Evolutionary conservation across 2,888 invertebrate species (phyloP), one percentile per base, ranked within the genome.

Genomic region (Odontocerum albicorne): DNA sequence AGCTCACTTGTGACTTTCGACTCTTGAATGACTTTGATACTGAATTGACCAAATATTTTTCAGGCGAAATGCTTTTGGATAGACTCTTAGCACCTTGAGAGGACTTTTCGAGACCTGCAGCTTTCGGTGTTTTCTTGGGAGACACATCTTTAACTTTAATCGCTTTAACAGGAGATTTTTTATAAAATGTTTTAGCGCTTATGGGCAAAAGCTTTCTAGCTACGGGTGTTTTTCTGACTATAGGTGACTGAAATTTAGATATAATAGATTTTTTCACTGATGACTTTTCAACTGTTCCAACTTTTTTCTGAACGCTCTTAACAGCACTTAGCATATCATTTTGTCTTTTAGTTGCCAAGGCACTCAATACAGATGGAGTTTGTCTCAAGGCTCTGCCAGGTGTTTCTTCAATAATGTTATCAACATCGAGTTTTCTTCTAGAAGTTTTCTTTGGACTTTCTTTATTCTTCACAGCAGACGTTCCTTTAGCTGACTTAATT

Each of bases 101-200:
- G 10, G 6, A 4, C n/a, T 7, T 21, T 17, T 38, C 13, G 17
- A 17, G 17, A 3, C 6, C 16, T 16, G 38, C 4, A 16, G 16
- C 17, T 38, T 16, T 38, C 3, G 27, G 32, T 4, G 35, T 16
- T 12, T 13, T 33, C 10, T 17, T 45, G 8, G 35, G 6, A 2
- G 16, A 10, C 7, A 10, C 32, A 13, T 15, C 13, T 44, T 44
- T 44, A 3, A 4, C n/a, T 20, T 27, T 27, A 10, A 10, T 27
- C 10, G 27, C 27, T 10, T 27, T 27, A 27, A 12, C 42, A 19
- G 42, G 42, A 3, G 42, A 42, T 16, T 36, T 36, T 8, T 52
- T 44, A 19, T 45, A 47, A 22, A 47, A 50, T 33, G 55, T 20
- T 44, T 40, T 50, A n/a, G 45, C 43, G 20, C 35, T 38, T 8